Base-by-base conservation (phyloP, 2,888 invertebrate species). In the Lordiphosa fenestrarum region DNA sequence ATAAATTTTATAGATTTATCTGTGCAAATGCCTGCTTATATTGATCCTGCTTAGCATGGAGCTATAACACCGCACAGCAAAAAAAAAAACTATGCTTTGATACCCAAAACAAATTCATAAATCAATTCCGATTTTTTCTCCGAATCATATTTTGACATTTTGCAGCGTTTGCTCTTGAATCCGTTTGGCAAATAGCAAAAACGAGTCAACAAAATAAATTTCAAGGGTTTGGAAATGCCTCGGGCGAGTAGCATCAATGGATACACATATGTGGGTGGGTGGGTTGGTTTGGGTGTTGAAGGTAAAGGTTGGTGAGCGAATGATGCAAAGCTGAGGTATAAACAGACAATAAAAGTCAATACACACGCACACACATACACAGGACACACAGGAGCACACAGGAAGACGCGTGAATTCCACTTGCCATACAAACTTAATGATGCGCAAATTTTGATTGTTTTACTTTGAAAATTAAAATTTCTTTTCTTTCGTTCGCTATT, bases 371-470 rank as follows among this genome's bases (percentile, higher is more conserved):
- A 51, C 25, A 57, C n/a, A 41, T 15, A 33, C 15, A 15, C 15
- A 15, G 2, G 1, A 15, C 15, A 1, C 12, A 15, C 44, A 38
- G 48, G 36, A 44, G 33, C 55, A 56, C 47, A 57, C 66, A 53
- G 57, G 57, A 60, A 68, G 72, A 47, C 49, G 41, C 21, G 12
- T 5, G 53, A 53, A 59, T 68, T 75, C 59, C 66, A 58, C 61
- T 60, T 52, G 51, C 74, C 58, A 69, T 76, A 69, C 66, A 80
- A 71, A 83, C 71, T 83, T 83, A 83, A 83, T 84, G 83, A 80
- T 61, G 76, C 76, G 74, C 64, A 74, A 69, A 74, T 74, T 84
- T 83, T 73, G 66, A 84, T 84, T 81, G 77, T 70, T 73, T 78
- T 62, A 59, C 60, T 68, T 68, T 67, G 50, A 56, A 59, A 56